Conservation (phyloP, 2,797 vertebrate species). For the Simalia tracyae region DNA sequence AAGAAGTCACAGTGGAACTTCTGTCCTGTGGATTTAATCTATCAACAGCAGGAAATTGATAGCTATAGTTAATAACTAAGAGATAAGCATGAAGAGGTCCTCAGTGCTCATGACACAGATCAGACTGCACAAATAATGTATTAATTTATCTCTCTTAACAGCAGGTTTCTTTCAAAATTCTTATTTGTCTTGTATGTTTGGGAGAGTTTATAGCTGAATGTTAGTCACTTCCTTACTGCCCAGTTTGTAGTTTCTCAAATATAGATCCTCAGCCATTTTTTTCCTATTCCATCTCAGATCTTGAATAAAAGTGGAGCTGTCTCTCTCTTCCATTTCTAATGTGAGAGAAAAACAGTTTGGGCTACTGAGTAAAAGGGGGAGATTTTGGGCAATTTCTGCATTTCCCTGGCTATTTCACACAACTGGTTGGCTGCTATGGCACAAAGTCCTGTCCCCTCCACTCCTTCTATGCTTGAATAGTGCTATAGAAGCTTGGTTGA, state of each 20-base stretch:
- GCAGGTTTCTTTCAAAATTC: slow-evolving; percentile 42
- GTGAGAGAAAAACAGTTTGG: background rate
- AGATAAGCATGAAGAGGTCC: slow-evolving; percentile 37
- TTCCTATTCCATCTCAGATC: background rate
- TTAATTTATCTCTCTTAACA: slow-evolving; percentile 16
- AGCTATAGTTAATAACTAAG: slow-evolving; percentile 46
- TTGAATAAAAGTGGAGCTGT: background rate
- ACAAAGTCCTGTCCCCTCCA: background rate
- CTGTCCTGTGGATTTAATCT: slow-evolving; percentile 43
- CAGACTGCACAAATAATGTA: slow-evolving; percentile 34
- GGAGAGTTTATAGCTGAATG: background rate
- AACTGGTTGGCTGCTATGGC: background rate
- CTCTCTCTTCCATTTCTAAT: background rate
- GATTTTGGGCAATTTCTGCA: background rate
- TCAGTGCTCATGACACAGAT: slow-evolving; percentile 51
- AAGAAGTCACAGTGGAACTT: slow-evolving; percentile 37
- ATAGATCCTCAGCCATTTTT: background rate
- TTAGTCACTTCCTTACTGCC: background rate
- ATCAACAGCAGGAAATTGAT: slow-evolving; percentile 54
- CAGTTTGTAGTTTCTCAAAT: background rate
- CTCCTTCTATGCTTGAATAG: background rate
- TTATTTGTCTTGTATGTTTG: slow-evolving; percentile 14
- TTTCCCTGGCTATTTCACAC: background rate
- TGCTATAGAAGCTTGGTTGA: background rate
- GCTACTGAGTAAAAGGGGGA: background rate